phyloP scores from a whole-genome alignment of 2,797 vertebrate species.

The Ptychadena robeensis region DNA sequence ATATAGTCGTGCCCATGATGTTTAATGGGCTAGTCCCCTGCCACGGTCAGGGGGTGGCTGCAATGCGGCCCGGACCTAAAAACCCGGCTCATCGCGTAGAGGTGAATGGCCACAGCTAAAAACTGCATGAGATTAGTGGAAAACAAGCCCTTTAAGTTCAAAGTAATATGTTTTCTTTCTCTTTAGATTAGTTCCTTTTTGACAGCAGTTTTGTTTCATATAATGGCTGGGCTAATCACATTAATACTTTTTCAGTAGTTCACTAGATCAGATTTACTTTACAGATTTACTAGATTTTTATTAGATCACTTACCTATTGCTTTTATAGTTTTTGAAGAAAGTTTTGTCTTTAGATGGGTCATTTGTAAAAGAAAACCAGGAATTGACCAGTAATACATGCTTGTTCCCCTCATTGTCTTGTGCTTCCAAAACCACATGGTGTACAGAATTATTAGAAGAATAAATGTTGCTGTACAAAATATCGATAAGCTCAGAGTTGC shows the following conservation, averaged over 20 bases:
- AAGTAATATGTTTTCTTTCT: too few species aligned
- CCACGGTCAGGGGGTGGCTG: too few species aligned
- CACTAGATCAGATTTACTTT: not conserved
- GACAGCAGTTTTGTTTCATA: too few species aligned
- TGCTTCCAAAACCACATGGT: slow-evolving; percentile 18
- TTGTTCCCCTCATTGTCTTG: not conserved
- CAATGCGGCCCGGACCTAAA: too few species aligned
- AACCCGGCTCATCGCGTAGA: too few species aligned
- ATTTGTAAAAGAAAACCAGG: not conserved
- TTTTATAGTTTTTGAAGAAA: not conserved
- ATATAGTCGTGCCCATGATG: too few species aligned
- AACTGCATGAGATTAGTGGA: too few species aligned
- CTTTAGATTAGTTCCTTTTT: too few species aligned
- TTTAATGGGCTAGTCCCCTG: too few species aligned
- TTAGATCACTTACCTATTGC: not conserved
- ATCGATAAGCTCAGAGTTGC: slow-evolving; percentile 1
- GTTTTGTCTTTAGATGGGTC: not conserved
- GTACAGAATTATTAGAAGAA: not conserved
- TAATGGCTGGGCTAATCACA: too few species aligned
- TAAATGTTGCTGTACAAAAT: slow-evolving; percentile 5
- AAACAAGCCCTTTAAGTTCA: too few species aligned
- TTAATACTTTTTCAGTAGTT: not conserved
- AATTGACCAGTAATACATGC: slow-evolving; percentile 20
- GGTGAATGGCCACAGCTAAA: too few species aligned
- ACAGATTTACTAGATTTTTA: not conserved